phyloP scores from a whole-genome alignment of 2,888 invertebrate species.

The Eutolmus rufibarbis region DNA sequence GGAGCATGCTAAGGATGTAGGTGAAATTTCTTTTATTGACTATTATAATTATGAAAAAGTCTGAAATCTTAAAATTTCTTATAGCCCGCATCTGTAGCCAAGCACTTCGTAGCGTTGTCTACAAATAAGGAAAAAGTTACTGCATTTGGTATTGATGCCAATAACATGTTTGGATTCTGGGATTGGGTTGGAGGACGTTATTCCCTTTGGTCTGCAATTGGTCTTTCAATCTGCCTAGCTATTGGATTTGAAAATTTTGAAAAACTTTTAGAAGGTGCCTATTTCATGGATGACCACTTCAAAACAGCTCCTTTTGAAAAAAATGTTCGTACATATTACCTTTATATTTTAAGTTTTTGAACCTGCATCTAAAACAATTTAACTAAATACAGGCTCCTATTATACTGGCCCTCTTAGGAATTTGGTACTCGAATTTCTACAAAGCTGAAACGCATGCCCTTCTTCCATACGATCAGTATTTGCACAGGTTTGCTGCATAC shows the following conservation, averaged over 20 bases:
- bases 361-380: background rate
- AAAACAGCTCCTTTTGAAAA: conserved; percentile 82
- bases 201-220: conserved; percentile 99
- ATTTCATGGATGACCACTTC: conserved; percentile 95
- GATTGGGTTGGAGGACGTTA: conserved; percentile 99
- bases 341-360: background rate
- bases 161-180: conserved; percentile 99
- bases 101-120: conserved; percentile 97
- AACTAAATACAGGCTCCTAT: conserved; percentile 78
- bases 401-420: conserved; percentile 87
- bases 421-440: conserved; percentile 96
- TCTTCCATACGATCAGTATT: conserved; percentile 97
- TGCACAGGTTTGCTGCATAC: conserved; percentile 98
- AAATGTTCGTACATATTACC: conserved; percentile 71
- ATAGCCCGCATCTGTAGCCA: conserved; percentile 83
- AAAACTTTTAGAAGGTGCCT: conserved; percentile 88
- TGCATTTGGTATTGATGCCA: conserved; percentile 95
- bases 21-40: conserved; percentile 52
- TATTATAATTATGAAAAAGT: background rate
- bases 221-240: conserved; percentile 90
- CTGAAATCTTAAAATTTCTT: conserved; percentile 49
- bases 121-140: conserved; percentile 95
- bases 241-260: conserved; percentile 96
- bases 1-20: conserved; percentile 83
- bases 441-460: conserved; percentile 95